Evolutionary conservation across 2,888 invertebrate species (phyloP).

Genomic region (Lasioglossum oenotherae): DNA sequence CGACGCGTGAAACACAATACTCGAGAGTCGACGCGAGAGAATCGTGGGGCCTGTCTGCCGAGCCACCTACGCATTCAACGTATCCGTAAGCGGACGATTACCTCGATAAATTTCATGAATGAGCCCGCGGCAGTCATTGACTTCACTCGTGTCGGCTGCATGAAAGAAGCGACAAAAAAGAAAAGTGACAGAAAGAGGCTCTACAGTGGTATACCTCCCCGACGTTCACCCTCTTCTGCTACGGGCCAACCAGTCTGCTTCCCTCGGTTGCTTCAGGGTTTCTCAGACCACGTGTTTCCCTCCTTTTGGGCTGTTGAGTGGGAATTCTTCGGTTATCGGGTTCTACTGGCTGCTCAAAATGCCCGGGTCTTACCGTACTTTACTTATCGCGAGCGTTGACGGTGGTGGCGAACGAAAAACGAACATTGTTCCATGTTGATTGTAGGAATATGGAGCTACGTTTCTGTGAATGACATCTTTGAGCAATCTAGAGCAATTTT

Average conservation of each 20-base stretch:
- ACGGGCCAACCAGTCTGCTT: conserved; percentile 26
- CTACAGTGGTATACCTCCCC: conserved; percentile 55
- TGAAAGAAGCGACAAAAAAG: conserved; percentile 57
- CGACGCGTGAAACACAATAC: conserved; percentile 20
- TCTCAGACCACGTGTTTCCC: conserved; percentile 34
- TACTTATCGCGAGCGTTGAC: neutral
- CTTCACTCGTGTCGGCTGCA: conserved; percentile 62
- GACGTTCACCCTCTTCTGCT: conserved; percentile 34
- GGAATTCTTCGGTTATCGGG: neutral
- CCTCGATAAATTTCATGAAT: conserved; percentile 76
- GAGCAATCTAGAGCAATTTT: neutral
- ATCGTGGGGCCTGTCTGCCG: conserved; percentile 10
- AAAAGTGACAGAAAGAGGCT: conserved; percentile 39
- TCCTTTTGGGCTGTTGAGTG: neutral
- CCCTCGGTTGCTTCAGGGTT: conserved; percentile 43
- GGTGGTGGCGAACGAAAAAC: no score
- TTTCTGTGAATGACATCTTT: no score
- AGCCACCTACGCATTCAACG: conserved; percentile 15
- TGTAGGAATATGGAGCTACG: no score
- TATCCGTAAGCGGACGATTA: conserved; percentile 68
- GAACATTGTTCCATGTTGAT: no score
- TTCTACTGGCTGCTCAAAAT: neutral
- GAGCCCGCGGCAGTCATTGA: conserved; percentile 71
- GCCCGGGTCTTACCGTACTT: neutral
- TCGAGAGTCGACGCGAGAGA: neutral